Base-by-base conservation (phyloP, 2,888 invertebrate genomes). In the Isotomurus palustris region DNA sequence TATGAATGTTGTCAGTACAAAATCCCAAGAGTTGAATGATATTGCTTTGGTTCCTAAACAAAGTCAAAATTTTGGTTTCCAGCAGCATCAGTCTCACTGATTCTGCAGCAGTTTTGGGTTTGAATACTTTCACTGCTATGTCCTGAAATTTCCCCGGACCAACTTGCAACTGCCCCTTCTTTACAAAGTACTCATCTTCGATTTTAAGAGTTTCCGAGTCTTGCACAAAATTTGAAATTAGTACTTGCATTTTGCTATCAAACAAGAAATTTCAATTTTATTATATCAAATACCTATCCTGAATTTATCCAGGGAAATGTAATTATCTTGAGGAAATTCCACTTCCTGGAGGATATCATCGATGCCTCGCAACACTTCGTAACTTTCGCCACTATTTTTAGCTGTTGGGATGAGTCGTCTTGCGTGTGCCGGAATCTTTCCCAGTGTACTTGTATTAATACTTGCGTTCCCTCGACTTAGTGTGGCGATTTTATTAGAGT, bases 1-100 rank as follows among this genome's bases (percentile, higher is more conserved):
- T 56, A n/a, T 56, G 56, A 22, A 56, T 51, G 22, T 56, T 56
- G 35, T 56, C 56, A 0, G 47, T 40, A 22, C 38, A 27, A n/a
- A 50, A 28, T 2, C 56, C 56, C 14, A 51, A 29, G n/a, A 49
- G 40, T 6, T 45, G 47, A 25, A 56, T 25, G 8, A 56, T 36
- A 36, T 56, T 50, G n/a, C 21, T 12, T n/a, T 56, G 56, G 36
- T 43, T 17, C 28, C 17, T 35, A 14, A 56, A 25, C 51, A 44
- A 45, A 12, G 38, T 24, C 17, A 56, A n/a, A 17, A 56, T 49
- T 45, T 56, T 56, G 5, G 51, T 45, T 29, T 56, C 56, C 0
- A 51, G 43, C 25, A 56, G 19, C 56, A 56, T 56, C 3, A 10
- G 5, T 14, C 43, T 25, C 3, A 56, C 44, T 8, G 28, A 44